Evolutionary conservation across 2,113 vertebrate species (phyloP).

Genomic region (Esox niger): DNA sequence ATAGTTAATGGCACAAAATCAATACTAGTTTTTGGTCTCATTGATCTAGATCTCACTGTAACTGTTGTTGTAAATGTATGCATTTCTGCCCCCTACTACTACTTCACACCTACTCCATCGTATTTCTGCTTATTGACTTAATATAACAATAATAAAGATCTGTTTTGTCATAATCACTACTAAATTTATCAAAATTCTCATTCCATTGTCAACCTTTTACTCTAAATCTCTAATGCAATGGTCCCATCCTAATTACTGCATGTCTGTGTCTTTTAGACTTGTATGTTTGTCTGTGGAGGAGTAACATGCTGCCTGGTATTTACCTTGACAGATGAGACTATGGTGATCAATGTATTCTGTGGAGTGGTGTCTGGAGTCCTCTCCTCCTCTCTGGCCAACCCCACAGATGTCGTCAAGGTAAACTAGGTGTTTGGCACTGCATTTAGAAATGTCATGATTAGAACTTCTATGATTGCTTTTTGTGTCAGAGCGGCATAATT

Average conservation of each 20-base stretch:
- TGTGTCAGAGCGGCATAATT: not conserved
- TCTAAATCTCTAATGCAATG: no score
- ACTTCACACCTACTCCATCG: constrained; percentile 3
- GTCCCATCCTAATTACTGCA: constrained; percentile 17
- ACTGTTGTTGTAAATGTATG: constrained; percentile 53
- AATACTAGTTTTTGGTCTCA: constrained; percentile 45
- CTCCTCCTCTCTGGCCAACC: constrained; percentile 91
- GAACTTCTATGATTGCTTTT: not conserved
- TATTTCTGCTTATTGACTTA: constrained; percentile 16
- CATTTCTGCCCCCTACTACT: constrained; percentile 23
- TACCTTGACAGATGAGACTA: constrained; percentile 85
- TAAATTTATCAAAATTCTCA: constrained; percentile 3
- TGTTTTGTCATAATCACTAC: not conserved
- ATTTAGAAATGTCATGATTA: not conserved
- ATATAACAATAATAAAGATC: constrained; percentile 8
- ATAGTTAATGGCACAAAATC: constrained; percentile 42
- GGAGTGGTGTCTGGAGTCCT: constrained; percentile 93
- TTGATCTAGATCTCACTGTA: constrained; percentile 53
- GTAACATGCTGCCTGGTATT: not conserved
- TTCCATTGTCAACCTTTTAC: not conserved
- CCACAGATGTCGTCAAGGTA: constrained; percentile 96
- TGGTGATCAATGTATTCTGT: constrained; percentile 95
- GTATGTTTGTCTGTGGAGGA: not conserved
- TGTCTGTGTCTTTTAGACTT: not conserved
- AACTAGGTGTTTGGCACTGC: constrained; percentile 25